These are phyloP conservation scores for Thalassophryne amazonica DNA, from an alignment of 2,797 vertebrate genomes.

Conservation along the genomic window DNA sequence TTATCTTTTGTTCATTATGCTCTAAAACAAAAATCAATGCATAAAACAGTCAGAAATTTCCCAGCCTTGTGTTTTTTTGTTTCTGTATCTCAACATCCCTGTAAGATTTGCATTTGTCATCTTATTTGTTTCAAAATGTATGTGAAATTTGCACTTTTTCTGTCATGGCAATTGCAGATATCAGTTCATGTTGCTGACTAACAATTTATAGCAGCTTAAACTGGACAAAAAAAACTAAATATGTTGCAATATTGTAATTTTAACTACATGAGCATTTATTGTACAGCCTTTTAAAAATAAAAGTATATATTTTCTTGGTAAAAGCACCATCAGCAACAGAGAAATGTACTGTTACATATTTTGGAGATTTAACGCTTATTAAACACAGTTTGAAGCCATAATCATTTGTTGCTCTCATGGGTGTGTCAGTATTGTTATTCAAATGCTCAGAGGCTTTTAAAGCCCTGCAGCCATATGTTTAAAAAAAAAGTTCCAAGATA, in stretches of 20 bases:
- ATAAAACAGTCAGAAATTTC: too few relatives aligned
- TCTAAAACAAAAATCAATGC: too few relatives aligned
- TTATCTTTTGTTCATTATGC: too few relatives aligned
- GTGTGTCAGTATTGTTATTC: slow-evolving; percentile 1
- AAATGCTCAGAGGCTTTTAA: slow-evolving; percentile 5
- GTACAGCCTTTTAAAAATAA: slow-evolving; percentile 36
- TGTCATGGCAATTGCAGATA: too few relatives aligned
- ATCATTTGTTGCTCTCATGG: slow-evolving; percentile 5
- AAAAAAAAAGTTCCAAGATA: too few relatives aligned
- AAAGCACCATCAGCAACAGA: slow-evolving; percentile 43
- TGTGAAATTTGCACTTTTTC: too few relatives aligned
- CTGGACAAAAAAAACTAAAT: slow-evolving; percentile 4
- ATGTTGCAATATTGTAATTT: neutral
- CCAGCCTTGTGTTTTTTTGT: too few relatives aligned
- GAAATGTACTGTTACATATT: slow-evolving; percentile 39
- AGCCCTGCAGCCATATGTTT: slow-evolving; percentile 16
- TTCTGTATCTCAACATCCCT: too few relatives aligned
- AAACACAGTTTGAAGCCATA: slow-evolving; percentile 48
- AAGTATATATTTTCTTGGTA: slow-evolving; percentile 24
- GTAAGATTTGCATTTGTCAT: too few relatives aligned
- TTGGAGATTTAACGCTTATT: slow-evolving; percentile 27
- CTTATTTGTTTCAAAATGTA: too few relatives aligned
- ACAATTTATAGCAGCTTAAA: neutral
- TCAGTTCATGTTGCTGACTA: slow-evolving; percentile 24
- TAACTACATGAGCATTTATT: slow-evolving; percentile 24